Evolutionary conservation across 2,888 invertebrate species (phyloP), one percentile per base, ranked within the genome.

Genomic region (Sesia bembeciformis): DNA sequence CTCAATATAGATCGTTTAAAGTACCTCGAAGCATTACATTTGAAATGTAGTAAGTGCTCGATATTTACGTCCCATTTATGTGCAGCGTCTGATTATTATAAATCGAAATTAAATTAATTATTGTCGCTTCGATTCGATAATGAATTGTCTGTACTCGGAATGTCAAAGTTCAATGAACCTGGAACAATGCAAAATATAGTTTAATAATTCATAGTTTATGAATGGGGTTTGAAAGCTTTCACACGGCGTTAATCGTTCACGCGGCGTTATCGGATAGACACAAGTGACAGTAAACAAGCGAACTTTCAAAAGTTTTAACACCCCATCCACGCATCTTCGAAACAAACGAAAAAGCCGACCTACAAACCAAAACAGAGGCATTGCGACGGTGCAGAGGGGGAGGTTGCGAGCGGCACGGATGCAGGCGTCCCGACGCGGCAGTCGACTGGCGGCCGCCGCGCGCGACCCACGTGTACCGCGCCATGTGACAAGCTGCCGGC

Each of bases 401-500:
- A 41, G 39, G 51, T 7, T 49, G 3, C 52, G 51, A 23, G 23
- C 23, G 23, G 23, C 23, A n/a, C 23, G 23, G 54, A 42, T 39
- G 55, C 52, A 50, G 54, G 53, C 58, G 63, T 58, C 60, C 62
- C 55, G 58, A 56, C 72, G 66, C 72, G 77, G 78, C 77, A 79
- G 78, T 70, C 76, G 74, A 76, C 63, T 64, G 66, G 65, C 65
- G 63, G 62, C 62, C 64, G 70, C 63, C 67, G 65, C 63, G 68
- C 66, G 65, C 80, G 84, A 74, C 81, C 73, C 74, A 68, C 74
- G 77, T 66, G 65, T 65, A 69, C 74, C 70, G 66, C 63, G 63
- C 64, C 69, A 68, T 74, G 74, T 78, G 76, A 72, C 72, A 72
- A 75, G 66, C 70, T 73, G 76, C 79, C 78, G 71, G 76, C 63